Evolutionary conservation across 2,888 invertebrate species (phyloP), one percentile per base, ranked within the genome.

Genomic region (Branchinecta sandiegonensis): DNA sequence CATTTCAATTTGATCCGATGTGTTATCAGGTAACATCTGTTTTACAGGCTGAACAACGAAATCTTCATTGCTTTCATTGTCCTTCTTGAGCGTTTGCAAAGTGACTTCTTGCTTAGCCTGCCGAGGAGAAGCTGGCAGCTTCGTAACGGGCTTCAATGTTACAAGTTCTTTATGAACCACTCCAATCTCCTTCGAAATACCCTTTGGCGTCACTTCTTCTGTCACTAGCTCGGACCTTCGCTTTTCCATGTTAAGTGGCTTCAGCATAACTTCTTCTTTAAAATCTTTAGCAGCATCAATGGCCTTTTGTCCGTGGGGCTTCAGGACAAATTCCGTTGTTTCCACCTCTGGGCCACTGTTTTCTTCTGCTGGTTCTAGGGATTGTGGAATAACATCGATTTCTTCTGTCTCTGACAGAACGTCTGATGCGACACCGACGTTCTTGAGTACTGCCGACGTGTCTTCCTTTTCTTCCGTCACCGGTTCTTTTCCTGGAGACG

Each of bases 81-180:
- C 37, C 37, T 37, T n/a, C 4, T 56, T 56, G 14, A 56, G n/a
- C 7, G n/a, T 56, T 14, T 65, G 23, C 65, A 65, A 65, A 65
- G 8, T 46, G 13, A 66, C 47, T 46, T 66, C 46, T 46, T 66
- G 47, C 47, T 14, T 46, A 1, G 8, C 13, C 13, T 66, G 8
- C 2, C 47, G 46, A 11, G 11, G 63, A 56, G 63, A 56, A 56
- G 63, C 63, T 23, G n/a, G 8, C 9, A 23, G 63, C 23, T 56
- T 66, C 47, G 46, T 13, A 47, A 14, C 66, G 46, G 66, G 48
- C n/a, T 63, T 66, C 66, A 46, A 14, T n/a, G 17, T 12, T 1
- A 66, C 10, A 47, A 47, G 47, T 66, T 17, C 66, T 8, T 46
- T 46, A n/a, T 66, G 14, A 47, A 17, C 66, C 17, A 17, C 13